Evolutionary conservation across 2,888 invertebrate species (phyloP).

Genomic region (Clostera curtula): DNA sequence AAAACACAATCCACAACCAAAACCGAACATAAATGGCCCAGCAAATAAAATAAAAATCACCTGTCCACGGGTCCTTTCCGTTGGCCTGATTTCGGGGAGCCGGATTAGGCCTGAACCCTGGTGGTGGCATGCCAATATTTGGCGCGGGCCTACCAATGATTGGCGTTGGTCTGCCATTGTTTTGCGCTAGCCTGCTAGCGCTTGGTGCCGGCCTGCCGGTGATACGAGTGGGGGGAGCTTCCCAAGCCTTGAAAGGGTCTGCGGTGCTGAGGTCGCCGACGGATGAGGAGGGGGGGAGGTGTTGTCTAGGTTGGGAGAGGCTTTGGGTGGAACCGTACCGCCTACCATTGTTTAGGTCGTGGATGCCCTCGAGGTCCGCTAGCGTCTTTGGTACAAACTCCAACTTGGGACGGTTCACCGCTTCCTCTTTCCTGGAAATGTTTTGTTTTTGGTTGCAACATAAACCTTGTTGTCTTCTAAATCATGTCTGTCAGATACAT

Average conservation of each 20-base stretch:
- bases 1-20: conserved; percentile 44
- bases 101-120: conserved; percentile 50
- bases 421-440: conserved; percentile 87
- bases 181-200: too few species aligned
- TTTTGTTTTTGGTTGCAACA: too few species aligned
- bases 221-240: conserved; percentile 31
- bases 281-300: conserved; percentile 50
- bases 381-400: conserved; percentile 95
- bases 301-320: conserved; percentile 52
- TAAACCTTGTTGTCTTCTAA: too few species aligned
- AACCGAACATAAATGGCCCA: conserved; percentile 34
- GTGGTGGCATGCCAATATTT: conserved; percentile 27
- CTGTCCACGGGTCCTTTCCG: conserved; percentile 76
- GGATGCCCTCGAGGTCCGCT: conserved; percentile 86
- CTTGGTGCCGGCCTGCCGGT: conserved; percentile 13
- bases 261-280: conserved; percentile 52
- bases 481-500: too few species aligned
- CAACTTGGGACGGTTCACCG: conserved; percentile 89
- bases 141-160: too few species aligned
- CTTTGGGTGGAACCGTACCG: conserved; percentile 69
- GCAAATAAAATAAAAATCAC: conserved; percentile 74
- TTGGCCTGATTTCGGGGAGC: conserved; percentile 58
- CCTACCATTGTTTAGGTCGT: conserved; percentile 82
- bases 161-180: too few species aligned
- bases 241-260: conserved; percentile 62